Evolutionary conservation across 1,140 invertebrate genomes (phyloP).

Genomic region (Maniola jurtina): DNA sequence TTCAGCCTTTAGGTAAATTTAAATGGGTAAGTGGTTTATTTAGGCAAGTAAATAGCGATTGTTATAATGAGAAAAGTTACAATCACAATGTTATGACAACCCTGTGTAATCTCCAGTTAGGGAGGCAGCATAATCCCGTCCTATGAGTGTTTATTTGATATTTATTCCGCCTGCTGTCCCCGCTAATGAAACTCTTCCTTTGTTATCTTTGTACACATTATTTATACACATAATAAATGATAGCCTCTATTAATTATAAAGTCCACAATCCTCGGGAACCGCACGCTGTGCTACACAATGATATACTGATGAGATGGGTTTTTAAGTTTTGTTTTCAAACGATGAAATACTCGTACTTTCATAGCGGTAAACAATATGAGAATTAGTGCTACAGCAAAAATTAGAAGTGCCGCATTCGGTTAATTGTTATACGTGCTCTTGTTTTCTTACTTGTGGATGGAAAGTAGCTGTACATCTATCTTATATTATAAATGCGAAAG

Average conservation of each 20-base stretch:
- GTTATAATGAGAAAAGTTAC: slow-evolving; percentile 20
- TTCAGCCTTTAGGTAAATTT: no score
- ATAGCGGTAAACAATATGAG: neutral
- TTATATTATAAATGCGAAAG: no score
- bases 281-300: slow-evolving; percentile 10
- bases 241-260: slow-evolving; percentile 30
- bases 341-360: neutral
- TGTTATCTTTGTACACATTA: slow-evolving; percentile 41
- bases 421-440: neutral
- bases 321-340: neutral
- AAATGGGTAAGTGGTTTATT: neutral
- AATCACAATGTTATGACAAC: slow-evolving; percentile 14
- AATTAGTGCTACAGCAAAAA: neutral
- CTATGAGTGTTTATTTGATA: slow-evolving; percentile 56
- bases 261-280: slow-evolving; percentile 7
- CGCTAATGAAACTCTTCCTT: slow-evolving; percentile 55
- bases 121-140: slow-evolving; percentile 37
- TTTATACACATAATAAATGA: slow-evolving; percentile 33
- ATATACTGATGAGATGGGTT: slow-evolving; percentile 4
- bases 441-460: neutral
- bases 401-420: neutral
- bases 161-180: slow-evolving; percentile 47
- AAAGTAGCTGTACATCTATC: no score
- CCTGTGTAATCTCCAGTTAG: slow-evolving; percentile 25
- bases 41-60: slow-evolving; percentile 2